These are phyloP conservation scores for Anoplopoma fimbria DNA, from an alignment of 2,113 vertebrate genomes.

Conservation along the genomic window DNA sequence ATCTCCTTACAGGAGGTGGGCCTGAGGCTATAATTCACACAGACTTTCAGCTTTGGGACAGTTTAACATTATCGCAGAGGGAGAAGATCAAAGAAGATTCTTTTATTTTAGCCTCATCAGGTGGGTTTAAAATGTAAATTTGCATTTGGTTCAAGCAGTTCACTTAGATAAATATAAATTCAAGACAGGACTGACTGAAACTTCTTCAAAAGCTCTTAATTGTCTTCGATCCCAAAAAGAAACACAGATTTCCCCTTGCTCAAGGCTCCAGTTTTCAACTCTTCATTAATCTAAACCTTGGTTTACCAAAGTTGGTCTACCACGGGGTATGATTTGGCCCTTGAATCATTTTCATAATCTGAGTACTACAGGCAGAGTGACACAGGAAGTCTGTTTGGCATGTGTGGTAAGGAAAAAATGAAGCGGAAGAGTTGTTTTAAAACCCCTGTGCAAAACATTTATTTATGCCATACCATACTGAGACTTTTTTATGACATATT, in stretches of 20 bases:
- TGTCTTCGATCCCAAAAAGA: neutral
- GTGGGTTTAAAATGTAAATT: constrained; percentile 28
- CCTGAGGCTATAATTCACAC: constrained; percentile 30
- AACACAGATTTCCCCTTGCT: neutral
- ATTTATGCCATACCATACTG: no score
- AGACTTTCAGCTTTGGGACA: constrained; percentile 31
- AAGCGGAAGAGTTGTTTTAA: no score
- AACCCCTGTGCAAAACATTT: no score
- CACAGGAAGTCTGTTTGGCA: no score
- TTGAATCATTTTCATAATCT: no score
- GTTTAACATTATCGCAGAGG: constrained; percentile 5
- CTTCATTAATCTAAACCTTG: neutral
- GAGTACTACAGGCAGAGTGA: no score
- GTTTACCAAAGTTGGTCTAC: no score
- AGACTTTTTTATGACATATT: no score
- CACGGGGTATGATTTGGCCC: no score
- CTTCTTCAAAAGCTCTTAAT: neutral
- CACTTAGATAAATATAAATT: neutral
- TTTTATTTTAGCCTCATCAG: constrained; percentile 26
- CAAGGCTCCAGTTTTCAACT: neutral
- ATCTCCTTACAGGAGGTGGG: constrained; percentile 70
- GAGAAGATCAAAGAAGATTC: neutral
- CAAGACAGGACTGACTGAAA: neutral
- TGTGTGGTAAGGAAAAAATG: no score
- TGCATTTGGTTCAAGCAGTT: neutral